These are phyloP conservation scores for Dendrocincla tyrannina DNA, from an alignment of 2,797 vertebrate species.

Conservation along the genomic window DNA sequence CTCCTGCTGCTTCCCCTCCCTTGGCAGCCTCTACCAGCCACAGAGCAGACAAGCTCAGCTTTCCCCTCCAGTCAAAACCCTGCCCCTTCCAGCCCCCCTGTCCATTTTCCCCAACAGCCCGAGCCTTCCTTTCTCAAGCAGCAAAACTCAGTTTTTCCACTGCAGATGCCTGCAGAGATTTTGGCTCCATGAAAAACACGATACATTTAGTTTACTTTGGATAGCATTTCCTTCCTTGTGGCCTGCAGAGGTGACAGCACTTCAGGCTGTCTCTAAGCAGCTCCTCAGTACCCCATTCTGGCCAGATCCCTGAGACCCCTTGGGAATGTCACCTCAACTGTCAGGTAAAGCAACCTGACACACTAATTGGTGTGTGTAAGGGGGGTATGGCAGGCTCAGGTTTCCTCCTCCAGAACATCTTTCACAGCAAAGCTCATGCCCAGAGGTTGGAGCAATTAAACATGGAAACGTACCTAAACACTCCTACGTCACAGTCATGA, in stretches of 20 bases:
- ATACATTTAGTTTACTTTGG: not conserved
- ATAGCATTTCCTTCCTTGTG: not conserved
- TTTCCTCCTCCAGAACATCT: not conserved
- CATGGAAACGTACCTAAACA: accelerated
- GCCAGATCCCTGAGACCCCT: not conserved
- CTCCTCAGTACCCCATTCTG: accelerated
- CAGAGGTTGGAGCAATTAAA: not conserved
- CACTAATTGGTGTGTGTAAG: accelerated
- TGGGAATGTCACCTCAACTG: not conserved
- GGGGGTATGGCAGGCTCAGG: not conserved
- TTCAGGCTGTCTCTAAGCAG: accelerated
- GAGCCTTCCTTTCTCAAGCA: not conserved
- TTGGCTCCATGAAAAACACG: not conserved
- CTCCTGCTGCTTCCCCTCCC: not conserved
- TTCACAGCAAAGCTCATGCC: not conserved
- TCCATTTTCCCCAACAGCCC: not conserved
- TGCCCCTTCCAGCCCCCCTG: not conserved
- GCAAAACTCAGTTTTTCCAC: not conserved
- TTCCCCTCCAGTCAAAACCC: not conserved
- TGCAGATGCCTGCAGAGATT: accelerated
- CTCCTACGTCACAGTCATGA: accelerated
- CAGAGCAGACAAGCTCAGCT: not conserved
- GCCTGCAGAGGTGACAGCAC: not conserved
- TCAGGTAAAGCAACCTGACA: not conserved
- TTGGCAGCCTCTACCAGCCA: not conserved